Evolutionary conservation across 2,113 vertebrate species (phyloP).

Genomic region (Epinephelus cyanopodus): DNA sequence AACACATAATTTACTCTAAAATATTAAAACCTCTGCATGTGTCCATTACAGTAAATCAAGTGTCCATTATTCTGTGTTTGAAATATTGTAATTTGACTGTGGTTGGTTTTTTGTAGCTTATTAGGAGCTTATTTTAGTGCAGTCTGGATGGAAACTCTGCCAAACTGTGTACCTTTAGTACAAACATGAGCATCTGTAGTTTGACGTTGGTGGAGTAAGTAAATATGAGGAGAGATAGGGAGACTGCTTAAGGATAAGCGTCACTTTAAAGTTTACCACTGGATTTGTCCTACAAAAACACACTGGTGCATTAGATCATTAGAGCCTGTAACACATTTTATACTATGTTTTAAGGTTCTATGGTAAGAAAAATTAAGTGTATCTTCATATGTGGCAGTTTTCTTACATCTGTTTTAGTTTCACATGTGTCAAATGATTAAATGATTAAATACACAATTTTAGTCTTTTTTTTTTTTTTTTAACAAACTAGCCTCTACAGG

Average conservation of each 20-base stretch:
- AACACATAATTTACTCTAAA: background rate
- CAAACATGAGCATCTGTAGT: background rate
- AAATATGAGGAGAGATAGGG: slow-evolving; percentile 1
- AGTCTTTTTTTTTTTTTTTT: too few species aligned
- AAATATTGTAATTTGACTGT: background rate
- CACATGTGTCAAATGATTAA: too few species aligned
- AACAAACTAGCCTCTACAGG: too few species aligned
- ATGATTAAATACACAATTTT: too few species aligned
- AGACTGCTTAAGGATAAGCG: background rate
- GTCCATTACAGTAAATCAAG: background rate
- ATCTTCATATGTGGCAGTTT: too few species aligned
- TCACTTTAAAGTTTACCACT: background rate
- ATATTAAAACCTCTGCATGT: background rate
- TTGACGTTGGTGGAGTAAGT: slow-evolving; percentile 46
- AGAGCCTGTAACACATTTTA: background rate
- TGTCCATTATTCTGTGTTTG: background rate
- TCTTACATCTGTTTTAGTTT: too few species aligned
- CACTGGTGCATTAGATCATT: background rate
- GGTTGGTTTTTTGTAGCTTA: background rate
- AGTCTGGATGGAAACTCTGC: background rate
- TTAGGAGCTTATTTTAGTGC: background rate
- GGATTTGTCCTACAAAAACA: background rate
- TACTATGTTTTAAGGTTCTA: background rate
- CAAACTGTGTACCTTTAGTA: too few species aligned
- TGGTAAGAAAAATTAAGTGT: too few species aligned